Evolutionary conservation across 2,888 invertebrate genomes (phyloP).

Genomic region (Orchesella flavescens): DNA sequence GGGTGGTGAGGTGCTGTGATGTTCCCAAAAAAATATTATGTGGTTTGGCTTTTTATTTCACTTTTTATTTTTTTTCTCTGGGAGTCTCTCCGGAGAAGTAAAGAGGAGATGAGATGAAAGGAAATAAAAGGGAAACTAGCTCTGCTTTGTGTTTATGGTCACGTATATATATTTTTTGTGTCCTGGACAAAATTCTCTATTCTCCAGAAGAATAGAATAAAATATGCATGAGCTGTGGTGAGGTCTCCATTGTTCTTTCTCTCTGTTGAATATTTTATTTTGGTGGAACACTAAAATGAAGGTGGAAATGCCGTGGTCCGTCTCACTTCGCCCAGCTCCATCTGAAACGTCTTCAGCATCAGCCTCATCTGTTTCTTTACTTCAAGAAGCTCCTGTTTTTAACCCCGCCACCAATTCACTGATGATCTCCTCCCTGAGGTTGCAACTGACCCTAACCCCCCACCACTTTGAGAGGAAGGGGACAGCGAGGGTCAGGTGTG

Average conservation of each 20-base stretch:
- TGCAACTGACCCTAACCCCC: constrained; percentile 57
- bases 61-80: too few species aligned
- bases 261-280: not conserved
- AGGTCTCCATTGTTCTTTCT: not conserved
- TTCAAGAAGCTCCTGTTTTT: not conserved
- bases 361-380: not conserved
- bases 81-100: not conserved
- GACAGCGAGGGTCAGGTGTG: constrained; percentile 66
- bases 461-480: constrained; percentile 67
- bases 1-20: not conserved
- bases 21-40: too few species aligned
- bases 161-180: constrained; percentile 8
- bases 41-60: too few species aligned
- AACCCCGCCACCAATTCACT: not conserved
- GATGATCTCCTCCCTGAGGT: constrained; percentile 56
- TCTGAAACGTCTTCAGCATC: not conserved
- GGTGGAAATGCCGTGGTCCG: constrained; percentile 42
- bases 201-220: not conserved
- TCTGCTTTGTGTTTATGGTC: constrained; percentile 35
- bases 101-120: not conserved
- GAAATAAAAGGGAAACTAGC: constrained; percentile 10
- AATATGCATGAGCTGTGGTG: constrained; percentile 1
- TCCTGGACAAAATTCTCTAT: constrained; percentile 3
- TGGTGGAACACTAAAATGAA: constrained; percentile 13
- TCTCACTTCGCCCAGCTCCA: constrained; percentile 30